Base-by-base conservation (phyloP, 2,888 invertebrate genomes). In the Drosophila glabriapex region DNA sequence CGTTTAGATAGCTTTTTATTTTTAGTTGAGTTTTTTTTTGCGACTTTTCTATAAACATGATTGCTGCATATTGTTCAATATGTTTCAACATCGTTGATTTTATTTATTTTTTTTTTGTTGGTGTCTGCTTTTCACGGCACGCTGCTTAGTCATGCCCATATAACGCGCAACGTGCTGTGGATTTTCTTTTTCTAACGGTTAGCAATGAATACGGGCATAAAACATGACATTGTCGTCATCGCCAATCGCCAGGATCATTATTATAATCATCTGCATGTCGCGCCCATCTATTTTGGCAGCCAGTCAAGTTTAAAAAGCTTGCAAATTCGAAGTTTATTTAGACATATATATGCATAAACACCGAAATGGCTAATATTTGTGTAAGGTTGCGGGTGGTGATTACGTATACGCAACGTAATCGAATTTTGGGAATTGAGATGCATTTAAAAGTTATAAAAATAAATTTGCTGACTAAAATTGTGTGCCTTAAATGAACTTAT, bases 111-210 rank as follows among this genome's bases (percentile, higher is more conserved):
- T 41, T 53, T 56, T 7, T 25, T 25, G 28, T 68, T 41, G 54
- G 41, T 56, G 56, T 50, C 60, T 43, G 37, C n/a, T 72, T 60
- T 69, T 50, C 53, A 69, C 50, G 70, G 60, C 35, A 56, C 59
- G 67, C 66, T 84, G 84, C 85, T 84, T 86, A 84, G 85, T 84
- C 87, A 85, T 84, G 84, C 73, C 74, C 50, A 81, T 83, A 53
- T 81, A 80, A 78, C 68, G 80, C 68, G 73, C 68, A 67, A 67
- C 59, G 61, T 70, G 66, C 56, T 74, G 60, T 66, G 49, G 60
- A 80, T 64, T 74, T 73, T 68, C 63, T 62, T 73, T 76, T 68
- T 66, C 78, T 50, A 78, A 84, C 70, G 78, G 73, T 76, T 83
- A 83, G 77, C 73, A 83, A 83, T 83, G 83, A 85, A 88, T 79